Evolutionary conservation across 2,888 invertebrate species (phyloP).

Genomic region (Dasysyrphus albostriatus): DNA sequence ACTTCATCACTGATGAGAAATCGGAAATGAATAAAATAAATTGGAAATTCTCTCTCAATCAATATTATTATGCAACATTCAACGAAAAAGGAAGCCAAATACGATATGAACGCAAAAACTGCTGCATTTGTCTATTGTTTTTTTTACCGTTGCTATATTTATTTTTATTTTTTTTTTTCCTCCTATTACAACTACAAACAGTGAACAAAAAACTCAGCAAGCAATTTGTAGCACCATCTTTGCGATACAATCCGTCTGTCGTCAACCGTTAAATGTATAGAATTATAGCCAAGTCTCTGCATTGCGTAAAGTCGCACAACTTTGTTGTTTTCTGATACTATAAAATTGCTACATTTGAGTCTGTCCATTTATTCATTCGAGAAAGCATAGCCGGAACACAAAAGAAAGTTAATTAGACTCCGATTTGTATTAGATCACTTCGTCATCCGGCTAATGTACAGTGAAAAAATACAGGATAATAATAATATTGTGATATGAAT

Average conservation of each 20-base stretch:
- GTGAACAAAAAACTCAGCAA: conserved; percentile 25
- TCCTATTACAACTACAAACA: neutral
- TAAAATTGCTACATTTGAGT: neutral
- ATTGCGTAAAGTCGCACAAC: conserved; percentile 53
- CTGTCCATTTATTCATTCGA: conserved; percentile 39
- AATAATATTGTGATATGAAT: too few relatives aligned
- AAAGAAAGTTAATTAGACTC: conserved; percentile 69
- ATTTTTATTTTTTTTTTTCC: neutral
- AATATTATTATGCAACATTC: conserved; percentile 42
- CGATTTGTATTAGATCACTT: conserved; percentile 60
- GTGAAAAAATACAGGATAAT: neutral
- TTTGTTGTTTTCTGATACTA: conserved; percentile 2
- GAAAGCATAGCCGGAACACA: conserved; percentile 53
- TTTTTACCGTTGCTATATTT: neutral
- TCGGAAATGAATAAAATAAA: conserved; percentile 60
- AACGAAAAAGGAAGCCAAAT: conserved; percentile 43
- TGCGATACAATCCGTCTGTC: conserved; percentile 45
- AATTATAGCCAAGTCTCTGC: conserved; percentile 33
- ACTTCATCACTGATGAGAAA: conserved; percentile 6
- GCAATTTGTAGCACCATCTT: conserved; percentile 51
- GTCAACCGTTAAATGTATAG: conserved; percentile 57
- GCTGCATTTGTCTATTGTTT: conserved; percentile 26
- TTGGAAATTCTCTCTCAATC: conserved; percentile 36
- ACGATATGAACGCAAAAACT: conserved; percentile 7
- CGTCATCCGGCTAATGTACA: conserved; percentile 33